phyloP scores from a whole-genome alignment of 2,888 invertebrate species.

The Zhuqinia jingwanae region DNA sequence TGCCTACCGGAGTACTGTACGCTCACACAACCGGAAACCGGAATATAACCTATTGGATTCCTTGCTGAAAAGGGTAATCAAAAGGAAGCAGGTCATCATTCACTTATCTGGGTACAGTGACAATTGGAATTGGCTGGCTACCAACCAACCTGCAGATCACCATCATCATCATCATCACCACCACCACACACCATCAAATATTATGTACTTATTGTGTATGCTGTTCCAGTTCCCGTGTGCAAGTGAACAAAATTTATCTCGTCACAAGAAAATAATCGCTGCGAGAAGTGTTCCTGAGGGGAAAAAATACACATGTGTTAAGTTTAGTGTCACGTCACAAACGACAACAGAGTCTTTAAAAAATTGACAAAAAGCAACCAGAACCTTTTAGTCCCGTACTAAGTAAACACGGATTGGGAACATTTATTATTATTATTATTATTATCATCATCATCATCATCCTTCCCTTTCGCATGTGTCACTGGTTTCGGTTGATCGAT shows the following conservation, averaged over 20 bases:
- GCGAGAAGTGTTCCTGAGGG: neutral
- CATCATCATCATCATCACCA: neutral
- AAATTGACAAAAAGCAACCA: neutral
- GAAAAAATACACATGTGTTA: too few species aligned
- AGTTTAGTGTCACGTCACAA: too few species aligned
- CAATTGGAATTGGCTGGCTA: neutral
- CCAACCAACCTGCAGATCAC: neutral
- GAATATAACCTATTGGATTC: too few species aligned
- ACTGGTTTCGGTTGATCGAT: constrained; percentile 63
- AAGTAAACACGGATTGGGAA: too few species aligned
- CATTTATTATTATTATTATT: too few species aligned
- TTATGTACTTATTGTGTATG: neutral
- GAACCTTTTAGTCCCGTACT: neutral
- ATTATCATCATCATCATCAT: neutral
- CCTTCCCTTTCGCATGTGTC: constrained; percentile 10
- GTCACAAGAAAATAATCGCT: neutral
- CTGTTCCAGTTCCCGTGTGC: neutral
- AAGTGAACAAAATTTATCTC: neutral
- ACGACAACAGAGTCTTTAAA: neutral
- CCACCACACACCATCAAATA: too few species aligned
- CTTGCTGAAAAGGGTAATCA: too few species aligned
- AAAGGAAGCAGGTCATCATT: too few species aligned
- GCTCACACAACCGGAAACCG: neutral
- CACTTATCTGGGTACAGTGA: neutral
- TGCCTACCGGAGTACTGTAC: neutral